Percentiles rank a stretch among this genome's conserved stretches.
These are phyloP conservation scores for Alentia gelatinosa DNA, from an alignment of 2,888 invertebrate species.

Conservation along the genomic window DNA sequence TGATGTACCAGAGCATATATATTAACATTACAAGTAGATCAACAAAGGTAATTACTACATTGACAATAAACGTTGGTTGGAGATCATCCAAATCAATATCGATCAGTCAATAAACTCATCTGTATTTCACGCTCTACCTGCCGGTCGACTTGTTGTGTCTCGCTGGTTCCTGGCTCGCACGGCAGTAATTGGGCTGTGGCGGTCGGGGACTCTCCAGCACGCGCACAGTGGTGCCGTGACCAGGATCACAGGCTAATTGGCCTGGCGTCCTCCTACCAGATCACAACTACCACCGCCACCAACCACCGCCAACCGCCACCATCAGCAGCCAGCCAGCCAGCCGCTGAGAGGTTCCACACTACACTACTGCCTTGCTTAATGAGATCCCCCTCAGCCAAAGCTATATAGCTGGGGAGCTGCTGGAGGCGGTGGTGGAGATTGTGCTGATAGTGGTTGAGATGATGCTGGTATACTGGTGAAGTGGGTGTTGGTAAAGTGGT, in stretches of 20 bases:
- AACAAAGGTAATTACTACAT: background rate
- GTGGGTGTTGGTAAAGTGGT: background rate
- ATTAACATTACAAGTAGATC: too few species aligned
- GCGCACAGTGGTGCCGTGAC: conserved; percentile 2
- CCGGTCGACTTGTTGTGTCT: background rate
- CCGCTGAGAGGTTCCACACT: too few species aligned
- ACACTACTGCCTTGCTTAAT: too few species aligned
- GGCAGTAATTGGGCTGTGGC: background rate
- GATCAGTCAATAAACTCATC: background rate
- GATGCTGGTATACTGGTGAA: background rate
- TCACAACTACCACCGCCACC: background rate
- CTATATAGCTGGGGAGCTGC: too few species aligned
- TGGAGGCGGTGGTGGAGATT: too few species aligned
- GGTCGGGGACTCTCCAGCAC: background rate
- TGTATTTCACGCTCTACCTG: background rate
- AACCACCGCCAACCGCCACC: background rate
- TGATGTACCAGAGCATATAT: too few species aligned
- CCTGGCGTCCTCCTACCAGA: background rate
- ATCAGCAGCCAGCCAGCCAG: too few species aligned
- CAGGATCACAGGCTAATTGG: background rate
- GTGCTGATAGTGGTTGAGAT: too few species aligned
- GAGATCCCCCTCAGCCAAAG: too few species aligned
- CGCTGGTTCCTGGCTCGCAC: background rate
- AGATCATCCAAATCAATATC: too few species aligned
- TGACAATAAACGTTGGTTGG: too few species aligned